Evolutionary conservation across 2,797 vertebrate species (phyloP), one percentile per base, ranked within the genome.

Genomic region (Lacerta bilineata): DNA sequence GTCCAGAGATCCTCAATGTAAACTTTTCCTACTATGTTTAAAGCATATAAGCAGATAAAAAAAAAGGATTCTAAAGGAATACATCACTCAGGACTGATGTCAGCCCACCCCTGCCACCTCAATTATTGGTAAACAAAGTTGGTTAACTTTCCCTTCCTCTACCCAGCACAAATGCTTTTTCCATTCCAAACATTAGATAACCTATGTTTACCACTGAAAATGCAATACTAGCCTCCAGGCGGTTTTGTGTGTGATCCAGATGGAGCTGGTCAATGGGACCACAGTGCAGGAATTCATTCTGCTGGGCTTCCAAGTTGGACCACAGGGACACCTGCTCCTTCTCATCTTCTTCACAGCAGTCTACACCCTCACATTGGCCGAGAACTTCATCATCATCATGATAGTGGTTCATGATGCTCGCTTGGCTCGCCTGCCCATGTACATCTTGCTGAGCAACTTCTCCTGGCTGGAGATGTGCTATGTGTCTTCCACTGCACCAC

Each of bases 371-470:
- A 94, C 92, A 17, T 59, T 95, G 18, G 89, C 72, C 61, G 92
- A 91, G 43, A 94, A 95, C 1, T 0, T 87, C 36, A 85, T 87
- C 43, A 89, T 95, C 10, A 80, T 87, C 39, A 90, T 72, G 2
- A 80, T 94, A n/a, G 93, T 95, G 72, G 0, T 1, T 18, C 64
- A 71, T 41, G 89, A 95, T 78, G 55, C 0, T 4, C 41, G 2
- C 29, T 88, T 95, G 64, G 6, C n/a, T 25, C 92, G 91, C 43
- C 91, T 85, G 0, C 93, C 93, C 39, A 95, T 94, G 95, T 95
- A 93, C 86, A 79, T 94, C 17, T 27, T 95, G 29, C 77, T 96
- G 50, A 92, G 91, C 11, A 95, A 93, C 83, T 95, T 96, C 79
- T 95, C 92, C 79, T 69, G 94, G 69, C 76, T 96, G 29, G 94